Evolutionary conservation across 2,888 invertebrate genomes (phyloP), one percentile per base, ranked within the genome.

Genomic region (Philereme vetulata): DNA sequence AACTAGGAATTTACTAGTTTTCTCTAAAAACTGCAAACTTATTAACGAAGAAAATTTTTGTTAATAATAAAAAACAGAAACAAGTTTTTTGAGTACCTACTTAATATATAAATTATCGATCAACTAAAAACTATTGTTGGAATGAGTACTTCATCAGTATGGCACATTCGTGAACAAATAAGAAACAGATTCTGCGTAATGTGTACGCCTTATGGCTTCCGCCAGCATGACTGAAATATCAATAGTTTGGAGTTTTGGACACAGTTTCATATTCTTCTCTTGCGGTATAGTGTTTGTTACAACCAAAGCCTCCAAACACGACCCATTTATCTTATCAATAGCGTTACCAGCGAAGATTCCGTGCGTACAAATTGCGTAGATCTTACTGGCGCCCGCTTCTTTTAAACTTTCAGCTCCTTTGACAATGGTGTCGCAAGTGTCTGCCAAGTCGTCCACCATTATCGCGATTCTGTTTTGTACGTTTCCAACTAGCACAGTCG

Each of bases 151-250:
- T 21, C 21, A 60, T 79, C 94, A 97, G 93, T 97, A 97, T 71
- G 99, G 99, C 85, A 99, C 98, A 93, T 99, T 98, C 66, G 97
- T 98, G 92, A 99, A 99, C 69, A 99, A 94, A 93, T 99, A 99
- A 60, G 99, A 99, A 53, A 99, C 99, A 53, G 98, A 98, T 93
- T 99, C 99, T 55, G 99, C 99, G 83, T 99, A 99, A 91, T 99
- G 99, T 65, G 98, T 99, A 80, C 99, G 95, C 78, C 99, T 94
- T 66, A 99, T 98, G 54, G 99, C 99, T 90, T 99, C 99, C 10
- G 99, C 99, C 80, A 99, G 95, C 95, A 99, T 99, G 95, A 98
- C 98, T 9, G 99, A 99, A 58, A 99, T 97, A 86, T 99, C 99
- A 83, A 99, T 98, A 77, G 98, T 97, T 97, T 99, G 78, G 54